Evolutionary conservation across 2,113 vertebrate species (phyloP), one percentile per base, ranked within the genome.

Genomic region (Cathartes aura): DNA sequence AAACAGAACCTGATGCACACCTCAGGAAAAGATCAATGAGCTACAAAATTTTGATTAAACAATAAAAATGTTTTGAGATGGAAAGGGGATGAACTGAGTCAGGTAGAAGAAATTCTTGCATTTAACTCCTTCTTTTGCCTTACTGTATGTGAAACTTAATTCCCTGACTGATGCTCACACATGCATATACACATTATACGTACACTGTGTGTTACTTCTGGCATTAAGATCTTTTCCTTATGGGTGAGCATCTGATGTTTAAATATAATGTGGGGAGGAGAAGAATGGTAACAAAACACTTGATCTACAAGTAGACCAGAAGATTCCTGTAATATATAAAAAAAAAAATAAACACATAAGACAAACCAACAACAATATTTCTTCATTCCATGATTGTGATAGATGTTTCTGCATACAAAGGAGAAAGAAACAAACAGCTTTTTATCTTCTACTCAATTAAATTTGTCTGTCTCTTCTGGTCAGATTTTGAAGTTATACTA

Each of bases 161-260:
- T 53, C 18, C 36, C 32, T 34, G 18, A 21, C 9, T 62, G 27
- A 76, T 53, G 23, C 12, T 89, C 7, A 53, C 11, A 62, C 3
- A 15, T 66, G 9, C 7, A 18, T 42, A 55, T 42, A n/a, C 6
- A 17, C 0, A 0, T 5, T 63, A 5, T 29, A 32, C 1, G 0
- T 48, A 42, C 8, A 24, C 16, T 24, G 5, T 12, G 15, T 47
- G 8, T 19, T 38, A 32, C 9, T 82, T 87, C 30, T 47, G 13
- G 2, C 3, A 8, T 29, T 8, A 47, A 58, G 5, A 18, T 42
- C 2, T 64, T 71, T 70, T 50, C 9, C 1, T 78, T 74, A 12
- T 15, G 2, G 2, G 3, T 71, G 5, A 87, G 5, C 4, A 72
- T 55, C 43, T 78, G 13, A 36, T 50, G 23, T n/a, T 76, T 55